These are phyloP conservation scores for Castor canadensis DNA, from an alignment of 2,113 vertebrate species.

Conservation along the genomic window DNA sequence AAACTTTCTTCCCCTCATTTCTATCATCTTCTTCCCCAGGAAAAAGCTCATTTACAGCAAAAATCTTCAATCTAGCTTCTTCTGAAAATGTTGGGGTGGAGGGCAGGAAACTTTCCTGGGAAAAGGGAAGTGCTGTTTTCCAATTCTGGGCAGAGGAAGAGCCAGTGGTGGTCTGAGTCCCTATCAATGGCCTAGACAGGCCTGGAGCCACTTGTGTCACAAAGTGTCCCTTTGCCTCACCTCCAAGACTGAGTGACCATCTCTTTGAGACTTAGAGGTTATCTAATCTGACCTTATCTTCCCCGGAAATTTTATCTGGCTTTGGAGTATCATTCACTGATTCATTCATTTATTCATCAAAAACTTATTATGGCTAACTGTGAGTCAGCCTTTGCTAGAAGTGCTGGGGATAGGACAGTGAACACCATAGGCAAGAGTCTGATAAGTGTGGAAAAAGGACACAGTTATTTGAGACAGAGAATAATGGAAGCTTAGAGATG, in stretches of 20 bases:
- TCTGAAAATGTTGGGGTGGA: not conserved
- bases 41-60: not conserved
- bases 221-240: not conserved
- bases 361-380: not conserved
- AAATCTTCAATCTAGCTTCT: not conserved
- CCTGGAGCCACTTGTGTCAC: not conserved
- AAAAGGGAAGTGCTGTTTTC: not conserved
- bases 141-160: not conserved
- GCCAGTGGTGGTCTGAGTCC: not conserved
- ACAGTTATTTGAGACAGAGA: not conserved
- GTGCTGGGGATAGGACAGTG: not conserved
- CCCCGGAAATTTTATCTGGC: slow-evolving; percentile 2
- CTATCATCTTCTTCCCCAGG: no score
- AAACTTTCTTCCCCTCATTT: not conserved
- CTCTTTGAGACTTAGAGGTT: not conserved
- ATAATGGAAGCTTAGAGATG: not conserved
- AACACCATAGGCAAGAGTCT: not conserved
- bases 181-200: not conserved
- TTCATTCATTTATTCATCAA: not conserved
- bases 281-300: not conserved
- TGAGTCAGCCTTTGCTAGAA: not conserved
- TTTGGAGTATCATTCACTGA: not conserved
- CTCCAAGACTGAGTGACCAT: not conserved
- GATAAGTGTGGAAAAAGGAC: not conserved
- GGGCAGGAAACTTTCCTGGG: not conserved